These are phyloP conservation scores for Hippocampus zosterae DNA, from an alignment of 2,113 vertebrate genomes.

Conservation along the genomic window DNA sequence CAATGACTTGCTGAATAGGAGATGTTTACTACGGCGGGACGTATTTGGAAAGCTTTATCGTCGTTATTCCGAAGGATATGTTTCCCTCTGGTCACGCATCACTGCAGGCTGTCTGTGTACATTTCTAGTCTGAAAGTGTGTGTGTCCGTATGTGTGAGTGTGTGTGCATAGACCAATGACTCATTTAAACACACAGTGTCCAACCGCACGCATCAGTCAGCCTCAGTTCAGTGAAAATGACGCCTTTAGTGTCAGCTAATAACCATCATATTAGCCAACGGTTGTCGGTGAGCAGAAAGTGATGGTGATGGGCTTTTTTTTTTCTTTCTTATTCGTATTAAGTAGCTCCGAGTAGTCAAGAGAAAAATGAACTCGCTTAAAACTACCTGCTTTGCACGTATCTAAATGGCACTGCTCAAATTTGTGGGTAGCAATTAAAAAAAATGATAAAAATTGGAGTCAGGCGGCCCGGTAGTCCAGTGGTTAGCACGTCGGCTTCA, in stretches of 20 bases:
- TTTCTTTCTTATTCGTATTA: background rate
- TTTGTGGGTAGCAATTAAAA: too few species aligned
- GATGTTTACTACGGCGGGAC: background rate
- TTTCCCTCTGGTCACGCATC: background rate
- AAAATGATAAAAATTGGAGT: too few species aligned
- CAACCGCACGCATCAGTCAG: background rate
- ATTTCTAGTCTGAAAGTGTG: background rate
- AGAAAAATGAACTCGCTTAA: background rate
- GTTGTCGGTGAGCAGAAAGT: background rate
- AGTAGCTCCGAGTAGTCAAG: background rate
- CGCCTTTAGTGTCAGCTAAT: background rate
- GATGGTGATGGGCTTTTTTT: background rate
- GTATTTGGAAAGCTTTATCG: background rate
- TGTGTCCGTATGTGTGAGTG: background rate
- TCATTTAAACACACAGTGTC: background rate
- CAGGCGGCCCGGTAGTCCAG: too few species aligned
- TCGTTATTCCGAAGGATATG: background rate
- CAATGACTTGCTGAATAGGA: background rate
- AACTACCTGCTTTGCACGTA: too few species aligned
- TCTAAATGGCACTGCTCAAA: too few species aligned
- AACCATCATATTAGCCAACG: background rate
- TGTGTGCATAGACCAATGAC: background rate
- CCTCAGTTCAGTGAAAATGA: slow-evolving; percentile 3
- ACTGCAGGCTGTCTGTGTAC: background rate
- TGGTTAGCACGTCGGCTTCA: too few species aligned